phyloP scores from a whole-genome alignment of 2,888 invertebrate species.

The Agrochola circellaris region DNA sequence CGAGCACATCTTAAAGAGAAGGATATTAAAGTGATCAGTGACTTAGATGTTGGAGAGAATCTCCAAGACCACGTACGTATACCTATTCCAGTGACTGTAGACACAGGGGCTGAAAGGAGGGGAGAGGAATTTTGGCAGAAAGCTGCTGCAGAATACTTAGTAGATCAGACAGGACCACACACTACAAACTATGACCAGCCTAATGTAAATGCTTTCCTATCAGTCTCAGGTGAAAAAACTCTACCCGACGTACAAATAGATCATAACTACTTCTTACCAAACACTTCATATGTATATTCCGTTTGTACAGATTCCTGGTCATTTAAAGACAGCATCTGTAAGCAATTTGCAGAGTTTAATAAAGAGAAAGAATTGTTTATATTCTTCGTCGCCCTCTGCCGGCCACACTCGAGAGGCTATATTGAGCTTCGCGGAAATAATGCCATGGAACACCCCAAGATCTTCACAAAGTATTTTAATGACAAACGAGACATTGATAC shows the following conservation, averaged over 20 bases:
- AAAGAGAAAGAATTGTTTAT: constrained; percentile 81
- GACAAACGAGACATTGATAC: constrained; percentile 81
- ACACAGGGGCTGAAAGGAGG: constrained; percentile 78
- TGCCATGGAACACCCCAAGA: constrained; percentile 80
- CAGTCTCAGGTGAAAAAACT: constrained; percentile 76
- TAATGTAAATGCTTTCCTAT: constrained; percentile 85
- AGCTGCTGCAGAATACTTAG: constrained; percentile 82
- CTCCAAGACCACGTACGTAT: constrained; percentile 88
- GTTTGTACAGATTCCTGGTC: constrained; percentile 80
- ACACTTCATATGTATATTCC: constrained; percentile 80
- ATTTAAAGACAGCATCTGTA: constrained; percentile 80
- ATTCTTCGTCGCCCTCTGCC: constrained; percentile 83
- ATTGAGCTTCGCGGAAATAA: constrained; percentile 78
- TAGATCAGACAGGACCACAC: constrained; percentile 83
- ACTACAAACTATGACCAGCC: constrained; percentile 86
- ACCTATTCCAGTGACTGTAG: constrained; percentile 81
- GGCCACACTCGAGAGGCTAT: constrained; percentile 82
- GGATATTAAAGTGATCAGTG: constrained; percentile 75
- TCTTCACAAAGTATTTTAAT: constrained; percentile 83
- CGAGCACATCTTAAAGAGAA: constrained; percentile 76
- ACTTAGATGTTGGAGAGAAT: constrained; percentile 86
- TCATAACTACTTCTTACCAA: constrained; percentile 85
- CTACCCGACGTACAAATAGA: constrained; percentile 87
- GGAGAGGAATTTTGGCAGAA: constrained; percentile 80
- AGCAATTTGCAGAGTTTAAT: constrained; percentile 82